phyloP scores from a whole-genome alignment of 2,797 vertebrate species.

The Enteromius thamalakanensis region DNA sequence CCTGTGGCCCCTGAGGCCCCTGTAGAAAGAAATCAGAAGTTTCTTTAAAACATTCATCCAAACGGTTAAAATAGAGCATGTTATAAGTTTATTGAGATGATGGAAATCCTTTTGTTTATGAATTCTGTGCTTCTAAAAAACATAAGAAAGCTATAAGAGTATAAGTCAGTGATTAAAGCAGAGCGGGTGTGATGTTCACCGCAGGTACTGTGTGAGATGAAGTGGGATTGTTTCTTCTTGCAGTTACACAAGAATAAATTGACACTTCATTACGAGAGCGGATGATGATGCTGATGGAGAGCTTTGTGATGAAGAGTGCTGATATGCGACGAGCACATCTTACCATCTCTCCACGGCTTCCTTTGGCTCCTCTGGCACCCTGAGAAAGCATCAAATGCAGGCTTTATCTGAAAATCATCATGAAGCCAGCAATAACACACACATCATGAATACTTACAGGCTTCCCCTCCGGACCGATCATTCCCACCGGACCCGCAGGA shows the following conservation, averaged over 20 bases:
- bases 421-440: background rate
- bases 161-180: background rate
- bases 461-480: conserved; percentile 86
- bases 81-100: background rate
- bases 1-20: conserved; percentile 90
- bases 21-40: conserved; percentile 64
- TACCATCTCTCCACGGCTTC: conserved; percentile 91
- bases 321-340: conserved; percentile 59
- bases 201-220: background rate
- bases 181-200: conserved; percentile 8
- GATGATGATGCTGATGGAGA: background rate
- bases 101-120: background rate
- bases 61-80: background rate
- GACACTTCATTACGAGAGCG: background rate
- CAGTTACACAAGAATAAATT: background rate
- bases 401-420: background rate
- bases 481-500: conserved; percentile 86
- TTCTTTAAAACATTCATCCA: background rate
- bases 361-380: conserved; percentile 89
- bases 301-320: background rate
- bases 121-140: too few species aligned
- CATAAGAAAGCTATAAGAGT: too few species aligned
- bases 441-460: conserved; percentile 81
- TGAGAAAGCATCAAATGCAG: conserved; percentile 63
- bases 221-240: conserved; percentile 17